Percentiles rank a stretch among this genome's conserved stretches.
Evolutionary conservation across 2,888 invertebrate species (phyloP).

Genomic region (Parasteatoda lunata): DNA sequence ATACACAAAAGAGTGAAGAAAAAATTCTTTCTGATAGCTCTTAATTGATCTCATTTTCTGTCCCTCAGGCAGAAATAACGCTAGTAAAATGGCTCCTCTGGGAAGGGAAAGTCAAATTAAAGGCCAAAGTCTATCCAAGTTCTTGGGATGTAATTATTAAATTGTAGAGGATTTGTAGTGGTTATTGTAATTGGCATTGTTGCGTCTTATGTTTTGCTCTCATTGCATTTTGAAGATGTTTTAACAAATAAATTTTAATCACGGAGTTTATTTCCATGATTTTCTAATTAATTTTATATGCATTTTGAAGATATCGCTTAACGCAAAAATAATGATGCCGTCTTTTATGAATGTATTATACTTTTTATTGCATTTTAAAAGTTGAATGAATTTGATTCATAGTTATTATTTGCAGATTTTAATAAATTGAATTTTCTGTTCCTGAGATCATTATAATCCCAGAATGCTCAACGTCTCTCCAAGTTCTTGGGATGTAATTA

Average conservation of each 20-base stretch:
- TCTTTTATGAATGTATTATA: no score
- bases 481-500: slow-evolving; percentile 8
- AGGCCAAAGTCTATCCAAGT: not conserved
- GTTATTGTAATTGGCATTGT: no score
- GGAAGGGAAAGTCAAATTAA: slow-evolving; percentile 11
- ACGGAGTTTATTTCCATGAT: no score
- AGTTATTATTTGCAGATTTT: slow-evolving; percentile 4
- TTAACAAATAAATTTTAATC: no score
- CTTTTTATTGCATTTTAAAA: no score
- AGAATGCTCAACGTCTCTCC: not conserved
- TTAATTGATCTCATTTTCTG: slow-evolving; percentile 46
- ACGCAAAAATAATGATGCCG: no score
- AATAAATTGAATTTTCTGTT: slow-evolving; percentile 40
- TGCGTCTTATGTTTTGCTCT: no score
- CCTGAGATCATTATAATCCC: not conserved
- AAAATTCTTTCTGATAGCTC: slow-evolving; percentile 18
- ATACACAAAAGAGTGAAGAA: slow-evolving; percentile 14
- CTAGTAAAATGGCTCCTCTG: slow-evolving; percentile 24
- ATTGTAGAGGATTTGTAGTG: not conserved
- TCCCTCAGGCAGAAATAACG: slow-evolving; percentile 14
- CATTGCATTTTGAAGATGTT: no score
- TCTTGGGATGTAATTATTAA: slow-evolving; percentile 17
- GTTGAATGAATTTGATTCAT: no score
- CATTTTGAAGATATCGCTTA: no score
- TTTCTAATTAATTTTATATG: no score